Evolutionary conservation across 2,888 invertebrate species (phyloP), one percentile per base, ranked within the genome.

Genomic region (Lathronympha strigana): DNA sequence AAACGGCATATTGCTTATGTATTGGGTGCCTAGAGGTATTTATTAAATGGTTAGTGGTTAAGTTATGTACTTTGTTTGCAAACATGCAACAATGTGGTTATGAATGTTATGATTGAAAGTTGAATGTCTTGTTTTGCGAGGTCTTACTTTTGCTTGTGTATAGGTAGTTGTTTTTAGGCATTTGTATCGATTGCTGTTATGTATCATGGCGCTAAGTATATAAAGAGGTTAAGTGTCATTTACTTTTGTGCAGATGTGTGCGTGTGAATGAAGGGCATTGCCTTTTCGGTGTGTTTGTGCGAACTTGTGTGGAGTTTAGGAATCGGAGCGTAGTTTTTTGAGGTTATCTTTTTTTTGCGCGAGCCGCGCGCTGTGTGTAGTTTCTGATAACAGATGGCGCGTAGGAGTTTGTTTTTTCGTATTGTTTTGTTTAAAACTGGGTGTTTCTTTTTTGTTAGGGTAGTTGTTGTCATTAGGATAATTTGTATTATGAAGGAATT

Each of bases 51-150:
- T 77, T 83, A 79, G 77, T 15, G 31, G 54, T 43, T 57, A 43
- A 5, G 77, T 78, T 83, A 79, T 78, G 77, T 78, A 76, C 66
- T 83, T 79, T 81, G 76, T 80, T 81, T 80, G 75, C 75, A 76
- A 82, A 80, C 79, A 78, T 78, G 78, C 76, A 76, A 51, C 53
- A 77, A 76, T 79, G 79, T 80, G 81, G 81, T 78, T n/a, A 77
- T 76, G 79, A 76, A 73, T n/a, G n/a, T n/a, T n/a, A n/a, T n/a
- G n/a, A n/a, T 73, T 36, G 47, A 53, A 61, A 66, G 53, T 63
- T 53, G 63, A 50, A 60, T 45, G 33, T 28, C 43, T 57, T 43
- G 57, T 57, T 31, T 57, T 9, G 43, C 31, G 49, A 49, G 71
- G 73, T 77, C 78, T 53, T 75, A 71, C 76, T 70, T 79, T 76